A percentile compares a stretch with the other conserved stretches of the same genome.
These are phyloP conservation scores for Lepus townsendii DNA, from an alignment of 2,797 vertebrate species.

Conservation along the genomic window DNA sequence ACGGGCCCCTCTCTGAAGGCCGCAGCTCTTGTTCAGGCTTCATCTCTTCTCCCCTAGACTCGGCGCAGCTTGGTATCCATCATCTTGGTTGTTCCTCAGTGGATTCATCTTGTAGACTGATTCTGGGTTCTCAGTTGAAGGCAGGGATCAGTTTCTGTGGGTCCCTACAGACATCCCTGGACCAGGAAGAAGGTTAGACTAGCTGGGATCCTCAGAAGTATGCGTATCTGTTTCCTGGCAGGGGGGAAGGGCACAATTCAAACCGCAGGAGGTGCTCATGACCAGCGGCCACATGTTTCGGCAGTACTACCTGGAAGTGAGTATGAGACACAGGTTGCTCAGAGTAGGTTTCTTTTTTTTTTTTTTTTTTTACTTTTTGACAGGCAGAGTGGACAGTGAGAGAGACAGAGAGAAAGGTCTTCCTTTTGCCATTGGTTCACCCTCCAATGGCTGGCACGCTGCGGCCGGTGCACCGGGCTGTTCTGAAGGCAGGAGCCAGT, in stretches of 20 bases:
- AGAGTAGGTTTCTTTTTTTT: neutral
- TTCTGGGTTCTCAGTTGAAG: slow-evolving; percentile 47
- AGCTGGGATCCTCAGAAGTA: neutral
- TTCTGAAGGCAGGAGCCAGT: too few species aligned
- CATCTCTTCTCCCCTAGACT: neutral
- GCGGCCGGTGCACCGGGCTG: too few species aligned
- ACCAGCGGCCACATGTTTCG: slow-evolving; percentile 12
- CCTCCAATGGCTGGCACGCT: too few species aligned
- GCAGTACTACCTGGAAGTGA: neutral
- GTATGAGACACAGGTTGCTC: slow-evolving; percentile 14
- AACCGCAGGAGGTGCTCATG: neutral
- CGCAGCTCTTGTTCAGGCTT: slow-evolving; percentile 16
- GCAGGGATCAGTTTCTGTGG: slow-evolving; percentile 22
- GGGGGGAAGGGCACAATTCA: neutral
- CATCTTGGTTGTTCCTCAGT: neutral
- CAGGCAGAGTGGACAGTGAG: too few species aligned
- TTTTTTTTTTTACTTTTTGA: too few species aligned
- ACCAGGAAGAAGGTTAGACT: neutral
- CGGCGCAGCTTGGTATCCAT: neutral
- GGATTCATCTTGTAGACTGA: neutral
- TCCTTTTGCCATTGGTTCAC: too few species aligned
- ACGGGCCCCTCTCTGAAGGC: neutral
- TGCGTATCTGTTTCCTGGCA: neutral
- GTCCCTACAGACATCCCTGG: neutral
- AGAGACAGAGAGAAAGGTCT: too few species aligned